Percentiles rank a stretch among this genome's conserved stretches.
These are phyloP conservation scores for Sphaerophoria rueppellii DNA, from an alignment of 2,888 invertebrate species.

Conservation along the genomic window DNA sequence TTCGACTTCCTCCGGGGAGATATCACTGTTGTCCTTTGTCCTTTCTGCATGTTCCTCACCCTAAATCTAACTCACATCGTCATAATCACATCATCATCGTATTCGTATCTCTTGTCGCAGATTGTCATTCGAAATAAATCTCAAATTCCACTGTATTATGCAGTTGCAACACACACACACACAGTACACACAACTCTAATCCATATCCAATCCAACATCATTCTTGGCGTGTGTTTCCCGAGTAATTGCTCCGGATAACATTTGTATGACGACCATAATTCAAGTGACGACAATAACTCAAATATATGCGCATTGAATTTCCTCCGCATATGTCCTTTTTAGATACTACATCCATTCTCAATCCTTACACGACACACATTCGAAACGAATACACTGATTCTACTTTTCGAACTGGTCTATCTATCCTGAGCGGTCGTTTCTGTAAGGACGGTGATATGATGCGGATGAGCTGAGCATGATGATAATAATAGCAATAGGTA, in stretches of 20 bases:
- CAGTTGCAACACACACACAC: constrained; percentile 43
- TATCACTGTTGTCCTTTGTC: constrained; percentile 40
- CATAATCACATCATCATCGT: constrained; percentile 36
- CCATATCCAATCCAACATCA: constrained; percentile 16
- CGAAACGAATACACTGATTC: neutral
- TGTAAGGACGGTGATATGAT: constrained; percentile 68
- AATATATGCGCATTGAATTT: constrained; percentile 72
- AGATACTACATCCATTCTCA: constrained; percentile 44
- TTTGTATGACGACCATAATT: constrained; percentile 73
- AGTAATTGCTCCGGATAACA: constrained; percentile 71
- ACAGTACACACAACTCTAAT: constrained; percentile 17
- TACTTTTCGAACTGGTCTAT: constrained; percentile 6
- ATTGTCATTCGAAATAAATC: constrained; percentile 56
- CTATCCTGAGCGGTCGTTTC: neutral
- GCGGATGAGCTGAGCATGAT: constrained; percentile 66
- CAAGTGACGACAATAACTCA: constrained; percentile 73
- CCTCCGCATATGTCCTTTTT: constrained; percentile 70
- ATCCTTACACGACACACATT: neutral
- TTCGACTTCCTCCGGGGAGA: constrained; percentile 47
- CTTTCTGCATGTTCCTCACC: constrained; percentile 2
- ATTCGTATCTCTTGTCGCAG: constrained; percentile 15
- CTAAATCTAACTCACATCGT: neutral
- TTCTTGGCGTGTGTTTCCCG: constrained; percentile 71
- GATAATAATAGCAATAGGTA: constrained; percentile 71
- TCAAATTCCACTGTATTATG: constrained; percentile 20